These are phyloP conservation scores for Cryptocephalus primarius DNA, from an alignment of 2,888 invertebrate genomes.

Conservation along the genomic window DNA sequence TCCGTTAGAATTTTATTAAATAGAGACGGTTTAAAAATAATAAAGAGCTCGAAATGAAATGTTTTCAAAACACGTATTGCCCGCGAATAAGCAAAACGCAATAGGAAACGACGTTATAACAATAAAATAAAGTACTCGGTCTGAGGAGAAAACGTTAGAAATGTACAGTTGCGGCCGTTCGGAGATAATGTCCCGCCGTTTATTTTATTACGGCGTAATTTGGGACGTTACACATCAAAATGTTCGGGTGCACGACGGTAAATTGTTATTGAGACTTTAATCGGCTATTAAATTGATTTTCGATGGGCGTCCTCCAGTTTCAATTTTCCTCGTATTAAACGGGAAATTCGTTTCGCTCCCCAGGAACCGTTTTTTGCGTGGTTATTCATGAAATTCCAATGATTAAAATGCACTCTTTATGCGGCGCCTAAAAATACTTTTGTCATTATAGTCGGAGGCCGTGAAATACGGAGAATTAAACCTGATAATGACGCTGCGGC, in stretches of 20 bases:
- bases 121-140: conserved; percentile 17
- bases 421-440: too few relatives aligned
- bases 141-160: not conserved
- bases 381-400: too few relatives aligned
- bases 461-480: too few relatives aligned
- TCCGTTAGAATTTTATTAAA: conserved; percentile 6
- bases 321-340: too few relatives aligned
- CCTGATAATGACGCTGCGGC: too few relatives aligned
- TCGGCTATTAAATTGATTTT: conserved; percentile 6
- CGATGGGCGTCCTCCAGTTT: too few relatives aligned
- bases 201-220: conserved; percentile 22
- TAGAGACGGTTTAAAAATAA: conserved; percentile 10
- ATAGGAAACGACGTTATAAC: conserved; percentile 25
- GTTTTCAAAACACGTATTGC: conserved; percentile 14
- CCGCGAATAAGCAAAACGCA: conserved; percentile 15
- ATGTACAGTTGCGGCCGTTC: conserved; percentile 24
- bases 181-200: conserved; percentile 23
- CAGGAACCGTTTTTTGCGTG: too few relatives aligned
- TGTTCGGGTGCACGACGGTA: conserved; percentile 15
- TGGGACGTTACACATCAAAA: conserved; percentile 20
- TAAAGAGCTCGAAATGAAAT: conserved; percentile 13
- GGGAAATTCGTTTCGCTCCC: too few relatives aligned
- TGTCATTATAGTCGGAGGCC: too few relatives aligned
- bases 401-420: too few relatives aligned
- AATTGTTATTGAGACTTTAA: conserved; percentile 10